phyloP scores from a whole-genome alignment of 1,140 invertebrate genomes.

The Bombus pascuorum region DNA sequence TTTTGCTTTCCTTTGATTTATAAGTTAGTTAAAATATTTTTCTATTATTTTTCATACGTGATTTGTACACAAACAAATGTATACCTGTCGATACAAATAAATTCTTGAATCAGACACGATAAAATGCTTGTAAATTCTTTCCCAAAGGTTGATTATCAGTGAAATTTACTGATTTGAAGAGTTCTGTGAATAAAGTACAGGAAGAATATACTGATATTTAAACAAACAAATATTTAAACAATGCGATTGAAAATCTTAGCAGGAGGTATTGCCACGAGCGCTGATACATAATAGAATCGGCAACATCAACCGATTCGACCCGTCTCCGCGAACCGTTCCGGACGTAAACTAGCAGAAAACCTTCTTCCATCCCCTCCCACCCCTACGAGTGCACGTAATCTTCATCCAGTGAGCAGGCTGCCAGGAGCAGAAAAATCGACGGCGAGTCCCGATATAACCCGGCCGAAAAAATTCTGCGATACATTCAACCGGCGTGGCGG shows the following conservation, averaged over 20 bases:
- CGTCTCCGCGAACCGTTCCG: background rate
- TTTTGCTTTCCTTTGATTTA: no score
- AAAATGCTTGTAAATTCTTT: background rate
- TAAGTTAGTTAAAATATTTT: background rate
- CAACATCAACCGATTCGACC: background rate
- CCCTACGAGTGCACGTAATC: background rate
- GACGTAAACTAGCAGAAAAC: background rate
- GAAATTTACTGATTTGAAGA: background rate
- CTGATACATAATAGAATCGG: background rate
- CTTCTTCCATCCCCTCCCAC: background rate
- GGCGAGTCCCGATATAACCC: background rate
- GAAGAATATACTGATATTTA: background rate
- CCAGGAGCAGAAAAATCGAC: slow-evolving; percentile 6
- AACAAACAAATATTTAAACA: background rate
- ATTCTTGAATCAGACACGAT: background rate
- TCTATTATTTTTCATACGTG: background rate
- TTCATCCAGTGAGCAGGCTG: background rate
- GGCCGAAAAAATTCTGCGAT: slow-evolving; percentile 37
- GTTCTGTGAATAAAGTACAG: background rate
- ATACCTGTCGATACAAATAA: background rate
- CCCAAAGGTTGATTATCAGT: background rate
- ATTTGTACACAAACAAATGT: background rate
- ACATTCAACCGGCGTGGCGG: background rate
- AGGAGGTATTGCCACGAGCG: background rate
- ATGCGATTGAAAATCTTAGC: background rate